Conservation (phyloP, 2,113 vertebrate species). For the Nothoprocta pentlandii region DNA sequence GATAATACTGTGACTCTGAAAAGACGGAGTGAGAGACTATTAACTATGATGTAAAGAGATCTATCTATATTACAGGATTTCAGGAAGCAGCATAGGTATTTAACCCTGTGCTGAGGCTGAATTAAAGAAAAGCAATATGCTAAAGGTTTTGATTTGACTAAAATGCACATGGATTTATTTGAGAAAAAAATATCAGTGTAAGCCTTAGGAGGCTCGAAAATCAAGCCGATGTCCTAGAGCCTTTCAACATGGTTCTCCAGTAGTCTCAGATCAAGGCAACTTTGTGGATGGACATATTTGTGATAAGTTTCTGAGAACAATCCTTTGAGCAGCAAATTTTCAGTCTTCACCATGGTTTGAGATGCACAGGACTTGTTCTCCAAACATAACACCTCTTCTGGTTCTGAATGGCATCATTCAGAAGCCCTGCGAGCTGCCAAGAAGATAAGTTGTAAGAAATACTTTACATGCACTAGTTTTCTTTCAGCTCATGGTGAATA, state of each 20-base stretch:
- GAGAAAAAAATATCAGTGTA: not conserved
- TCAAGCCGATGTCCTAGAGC: not conserved
- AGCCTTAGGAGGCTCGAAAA: not conserved
- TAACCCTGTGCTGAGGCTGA: not conserved
- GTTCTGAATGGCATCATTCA: not conserved
- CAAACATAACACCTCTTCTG: not conserved
- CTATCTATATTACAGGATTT: not conserved
- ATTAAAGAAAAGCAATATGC: not conserved
- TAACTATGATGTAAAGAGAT: not conserved
- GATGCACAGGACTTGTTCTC: not conserved
- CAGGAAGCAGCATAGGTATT: not conserved
- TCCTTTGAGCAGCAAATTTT: accelerated
- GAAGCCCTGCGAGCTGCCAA: not conserved
- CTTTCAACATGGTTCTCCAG: not conserved
- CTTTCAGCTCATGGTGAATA: not conserved
- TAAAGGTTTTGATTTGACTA: not conserved
- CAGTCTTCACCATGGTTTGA: not conserved
- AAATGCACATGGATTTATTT: not conserved
- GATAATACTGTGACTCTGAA: not conserved
- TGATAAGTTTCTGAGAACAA: not conserved
- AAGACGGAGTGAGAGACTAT: not conserved
- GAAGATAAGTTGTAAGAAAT: not conserved
- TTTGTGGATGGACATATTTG: not conserved
- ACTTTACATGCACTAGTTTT: not conserved
- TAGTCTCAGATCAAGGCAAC: not conserved